Conservation (phyloP, 2,797 vertebrate species). For the Ciconia nigra region DNA sequence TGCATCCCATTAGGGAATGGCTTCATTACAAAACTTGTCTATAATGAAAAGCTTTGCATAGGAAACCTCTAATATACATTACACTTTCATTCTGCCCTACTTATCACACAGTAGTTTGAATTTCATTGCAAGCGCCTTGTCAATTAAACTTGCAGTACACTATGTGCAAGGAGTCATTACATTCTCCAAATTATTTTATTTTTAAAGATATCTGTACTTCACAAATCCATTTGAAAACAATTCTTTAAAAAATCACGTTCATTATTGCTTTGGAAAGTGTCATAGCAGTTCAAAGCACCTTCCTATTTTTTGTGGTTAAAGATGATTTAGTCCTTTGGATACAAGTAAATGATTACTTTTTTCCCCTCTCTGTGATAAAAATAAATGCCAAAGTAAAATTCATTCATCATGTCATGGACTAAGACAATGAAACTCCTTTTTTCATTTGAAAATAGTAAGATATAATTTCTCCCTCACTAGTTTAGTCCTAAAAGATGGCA, state of each 20-base stretch:
- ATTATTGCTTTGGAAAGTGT: background rate
- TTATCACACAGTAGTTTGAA: background rate
- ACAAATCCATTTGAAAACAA: background rate
- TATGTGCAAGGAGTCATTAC: background rate
- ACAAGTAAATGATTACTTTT: background rate
- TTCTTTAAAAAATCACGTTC: background rate
- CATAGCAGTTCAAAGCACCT: background rate
- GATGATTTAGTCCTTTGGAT: background rate
- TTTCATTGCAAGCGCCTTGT: background rate
- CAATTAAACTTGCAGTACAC: background rate
- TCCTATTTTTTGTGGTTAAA: background rate
- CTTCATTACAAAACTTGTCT: background rate
- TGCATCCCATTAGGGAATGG: background rate
- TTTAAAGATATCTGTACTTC: background rate
- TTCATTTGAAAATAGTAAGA: background rate
- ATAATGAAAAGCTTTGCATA: background rate
- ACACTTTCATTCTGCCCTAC: background rate
- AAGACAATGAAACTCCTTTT: background rate
- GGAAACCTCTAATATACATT: background rate
- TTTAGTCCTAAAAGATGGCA: background rate
- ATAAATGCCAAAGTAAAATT: background rate
- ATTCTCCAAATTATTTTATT: background rate
- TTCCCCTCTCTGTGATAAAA: background rate
- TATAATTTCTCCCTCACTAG: background rate
- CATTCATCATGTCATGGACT: background rate